These are phyloP conservation scores for Gymnoscelis rufifasciata DNA, from an alignment of 2,888 invertebrate species.

Conservation along the genomic window DNA sequence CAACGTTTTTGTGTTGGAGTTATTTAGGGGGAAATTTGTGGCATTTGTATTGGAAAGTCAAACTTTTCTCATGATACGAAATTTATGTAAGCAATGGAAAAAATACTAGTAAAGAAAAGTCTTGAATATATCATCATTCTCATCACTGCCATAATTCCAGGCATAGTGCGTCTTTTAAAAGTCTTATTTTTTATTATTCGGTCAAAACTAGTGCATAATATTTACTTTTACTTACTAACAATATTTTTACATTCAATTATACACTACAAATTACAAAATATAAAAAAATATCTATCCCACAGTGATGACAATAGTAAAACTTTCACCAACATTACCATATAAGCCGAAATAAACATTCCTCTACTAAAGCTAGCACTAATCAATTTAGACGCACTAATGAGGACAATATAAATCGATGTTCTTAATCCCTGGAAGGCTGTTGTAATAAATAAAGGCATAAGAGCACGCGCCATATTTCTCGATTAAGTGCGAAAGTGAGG, in stretches of 20 bases:
- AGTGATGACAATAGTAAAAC: not conserved
- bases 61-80: too few relatives aligned
- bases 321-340: conserved; percentile 10
- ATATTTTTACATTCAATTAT: too few relatives aligned
- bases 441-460: conserved; percentile 75
- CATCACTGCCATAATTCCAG: too few relatives aligned
- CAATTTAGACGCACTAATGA: conserved; percentile 72
- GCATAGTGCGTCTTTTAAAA: too few relatives aligned
- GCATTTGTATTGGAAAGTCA: not conserved
- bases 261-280: not conserved
- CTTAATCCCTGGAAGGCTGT: conserved; percentile 64
- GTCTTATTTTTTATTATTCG: too few relatives aligned
- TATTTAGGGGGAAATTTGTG: conserved; percentile 1
- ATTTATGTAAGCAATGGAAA: too few relatives aligned
- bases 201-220: too few relatives aligned
- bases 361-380: conserved; percentile 55
- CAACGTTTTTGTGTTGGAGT: conserved; percentile 22
- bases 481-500: conserved; percentile 77
- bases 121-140: too few relatives aligned
- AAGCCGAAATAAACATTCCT: conserved; percentile 28
- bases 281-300: not conserved
- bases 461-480: conserved; percentile 76
- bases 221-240: too few relatives aligned
- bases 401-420: conserved; percentile 69
- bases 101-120: too few relatives aligned